phyloP scores from a whole-genome alignment of 2,113 vertebrate species.

The Aptenodytes forsteri region DNA sequence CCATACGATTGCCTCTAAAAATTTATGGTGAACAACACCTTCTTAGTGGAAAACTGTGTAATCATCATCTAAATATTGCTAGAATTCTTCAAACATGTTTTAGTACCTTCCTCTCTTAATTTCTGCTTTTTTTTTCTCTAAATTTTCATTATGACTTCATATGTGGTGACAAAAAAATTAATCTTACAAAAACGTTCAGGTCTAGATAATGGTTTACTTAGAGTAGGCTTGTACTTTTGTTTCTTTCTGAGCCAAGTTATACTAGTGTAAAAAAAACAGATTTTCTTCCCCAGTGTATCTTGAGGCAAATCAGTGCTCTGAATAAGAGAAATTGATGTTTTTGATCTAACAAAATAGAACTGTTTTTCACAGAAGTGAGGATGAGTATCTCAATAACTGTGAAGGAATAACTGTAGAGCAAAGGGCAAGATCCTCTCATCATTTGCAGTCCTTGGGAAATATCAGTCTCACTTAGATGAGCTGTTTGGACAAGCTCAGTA shows the following conservation, averaged over 20 bases:
- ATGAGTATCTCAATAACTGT: constrained; percentile 6
- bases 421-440: constrained; percentile 37
- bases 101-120: not conserved
- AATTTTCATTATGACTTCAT: not conserved
- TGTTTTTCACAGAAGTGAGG: not conserved
- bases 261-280: not conserved
- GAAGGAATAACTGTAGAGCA: constrained; percentile 24
- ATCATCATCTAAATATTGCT: not conserved
- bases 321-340: constrained; percentile 23
- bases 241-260: not conserved
- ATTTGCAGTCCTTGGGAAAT: constrained; percentile 10
- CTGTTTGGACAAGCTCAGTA: constrained; percentile 14
- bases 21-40: not conserved
- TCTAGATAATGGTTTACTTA: not conserved
- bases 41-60: not conserved
- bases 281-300: not conserved
- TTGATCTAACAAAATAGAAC: constrained; percentile 13
- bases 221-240: not conserved
- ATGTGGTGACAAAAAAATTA: not conserved
- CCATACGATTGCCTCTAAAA: not conserved
- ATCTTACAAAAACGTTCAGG: not conserved
- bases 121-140: not conserved
- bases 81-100: not conserved
- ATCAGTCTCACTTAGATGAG: constrained; percentile 42
- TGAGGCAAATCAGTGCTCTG: not conserved